Conservation (phyloP, 2,113 vertebrate genomes). For the Peromyscus polionotus region DNA sequence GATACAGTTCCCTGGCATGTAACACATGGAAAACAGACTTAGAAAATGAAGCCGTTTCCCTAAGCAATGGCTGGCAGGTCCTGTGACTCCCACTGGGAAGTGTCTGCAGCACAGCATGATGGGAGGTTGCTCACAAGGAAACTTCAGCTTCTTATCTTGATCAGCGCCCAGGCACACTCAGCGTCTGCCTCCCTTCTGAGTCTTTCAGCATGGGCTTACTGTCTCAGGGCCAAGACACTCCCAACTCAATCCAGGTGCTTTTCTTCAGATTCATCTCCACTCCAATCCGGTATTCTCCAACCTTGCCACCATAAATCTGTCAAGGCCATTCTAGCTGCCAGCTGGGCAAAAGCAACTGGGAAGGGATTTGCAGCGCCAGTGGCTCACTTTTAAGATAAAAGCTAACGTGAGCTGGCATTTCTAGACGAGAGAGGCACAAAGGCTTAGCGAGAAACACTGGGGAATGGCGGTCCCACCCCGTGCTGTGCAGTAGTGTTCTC, state of each 20-base stretch:
- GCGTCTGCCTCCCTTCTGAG: not conserved
- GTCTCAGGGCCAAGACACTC: conserved; percentile 63
- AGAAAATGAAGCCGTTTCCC: not conserved
- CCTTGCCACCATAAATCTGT: conserved; percentile 60
- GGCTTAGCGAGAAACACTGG: rapidly evolving
- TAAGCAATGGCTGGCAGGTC: not conserved
- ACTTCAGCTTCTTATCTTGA: conserved; percentile 67
- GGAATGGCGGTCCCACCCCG: not conserved
- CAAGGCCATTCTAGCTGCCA: conserved; percentile 3
- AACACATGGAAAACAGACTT: not conserved
- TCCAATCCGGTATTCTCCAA: conserved; percentile 60
- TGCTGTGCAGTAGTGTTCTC: not conserved
- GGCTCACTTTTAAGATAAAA: conserved; percentile 27
- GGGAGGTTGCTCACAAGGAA: not conserved
- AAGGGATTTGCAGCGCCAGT: conserved; percentile 30
- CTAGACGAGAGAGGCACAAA: not conserved
- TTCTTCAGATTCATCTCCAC: conserved; percentile 51
- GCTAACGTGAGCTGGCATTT: not conserved
- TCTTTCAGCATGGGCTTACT: conserved; percentile 57
- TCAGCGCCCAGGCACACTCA: conserved; percentile 24
- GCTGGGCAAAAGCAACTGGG: conserved; percentile 24
- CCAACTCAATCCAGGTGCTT: conserved; percentile 66
- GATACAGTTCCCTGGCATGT: not conserved
- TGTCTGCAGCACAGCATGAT: not conserved
- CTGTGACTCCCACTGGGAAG: not conserved